Base-by-base conservation (phyloP, 2,113 vertebrate genomes). In the Rhinolophus ferrumequinum region DNA sequence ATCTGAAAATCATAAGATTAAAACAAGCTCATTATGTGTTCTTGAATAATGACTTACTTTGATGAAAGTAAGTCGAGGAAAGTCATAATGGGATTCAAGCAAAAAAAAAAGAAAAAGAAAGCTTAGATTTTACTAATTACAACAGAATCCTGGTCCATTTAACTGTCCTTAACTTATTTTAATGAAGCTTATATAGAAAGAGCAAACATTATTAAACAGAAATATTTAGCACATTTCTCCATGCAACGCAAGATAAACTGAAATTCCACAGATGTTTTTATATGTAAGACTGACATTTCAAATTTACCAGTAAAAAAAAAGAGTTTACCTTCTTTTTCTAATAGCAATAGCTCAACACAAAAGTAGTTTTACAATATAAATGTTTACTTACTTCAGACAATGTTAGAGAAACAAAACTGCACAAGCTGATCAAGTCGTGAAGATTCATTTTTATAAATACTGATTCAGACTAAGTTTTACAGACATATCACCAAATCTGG, bases 1-100 rank as follows among this genome's bases (percentile, higher is more conserved):
- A 97, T 98, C 97, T 98, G 97, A 98, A 98, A 98, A 98, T 95
- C 94, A 97, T 98, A 98, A 98, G 98, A 98, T 99, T 98, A 98
- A 98, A 98, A 98, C 97, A 98, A 98, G 95, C 96, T 98, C 98
- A 98, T 98, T 99, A 98, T 97, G 96, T 96, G 72, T 98, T 98
- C 98, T 97, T 98, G 81, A 98, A 98, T 98, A 98, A 98, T 98
- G 97, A 98, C 96, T 98, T 95, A 98, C 98, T 98, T 98, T 98
- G 95, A 98, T 98, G 97, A 98, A 98, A 98, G 96, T 92, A 98
- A 98, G 94, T 94, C 87, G 93, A 97, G 95, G 97, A 97, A 98
- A 98, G 92, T 82, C 97, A 97, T 97, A 90, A 35, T 96, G 75
- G 96, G 96, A 98, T 93, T 97, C 69, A 72, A 70, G 58, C 69